Conservation (phyloP, 2,113 vertebrate genomes). For the Albula glossodonta region DNA sequence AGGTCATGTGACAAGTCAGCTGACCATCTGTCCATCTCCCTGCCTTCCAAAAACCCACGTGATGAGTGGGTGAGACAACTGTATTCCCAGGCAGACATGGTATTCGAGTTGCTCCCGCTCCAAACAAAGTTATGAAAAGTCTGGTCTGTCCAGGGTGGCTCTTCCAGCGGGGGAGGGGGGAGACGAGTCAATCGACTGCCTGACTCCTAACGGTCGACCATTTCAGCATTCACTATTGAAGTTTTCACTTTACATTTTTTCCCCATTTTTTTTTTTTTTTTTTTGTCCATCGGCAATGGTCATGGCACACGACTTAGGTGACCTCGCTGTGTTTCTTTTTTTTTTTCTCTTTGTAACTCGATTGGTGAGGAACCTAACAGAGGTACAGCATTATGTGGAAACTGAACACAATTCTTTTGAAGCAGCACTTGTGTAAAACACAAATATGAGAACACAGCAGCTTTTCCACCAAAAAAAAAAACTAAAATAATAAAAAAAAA, state of each 20-base stretch:
- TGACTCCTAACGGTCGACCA: conserved; percentile 28
- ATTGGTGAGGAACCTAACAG: conserved; percentile 38
- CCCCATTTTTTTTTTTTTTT: background rate
- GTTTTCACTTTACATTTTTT: conserved; percentile 30
- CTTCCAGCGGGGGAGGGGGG: background rate
- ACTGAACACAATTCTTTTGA: conserved; percentile 41
- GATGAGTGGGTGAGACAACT: background rate
- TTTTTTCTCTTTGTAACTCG: conserved; percentile 10
- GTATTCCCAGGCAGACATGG: background rate
- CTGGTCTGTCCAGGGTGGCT: conserved; percentile 14
- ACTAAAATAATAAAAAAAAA: too few relatives aligned
- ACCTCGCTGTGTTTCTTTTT: conserved; percentile 28
- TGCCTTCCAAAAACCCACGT: conserved; percentile 29
- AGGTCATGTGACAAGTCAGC: conserved; percentile 33
- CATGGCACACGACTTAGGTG: conserved; percentile 38
- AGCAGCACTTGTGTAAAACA: conserved; percentile 56
- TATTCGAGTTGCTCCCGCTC: conserved; percentile 24
- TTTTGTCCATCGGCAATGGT: conserved; percentile 41
- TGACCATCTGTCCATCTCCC: conserved; percentile 32
- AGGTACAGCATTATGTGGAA: conserved; percentile 62
- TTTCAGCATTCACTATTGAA: conserved; percentile 30
- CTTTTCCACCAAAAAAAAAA: conserved; percentile 43
- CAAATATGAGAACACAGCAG: conserved; percentile 58
- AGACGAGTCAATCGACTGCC: background rate
- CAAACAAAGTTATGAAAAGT: conserved; percentile 25